phyloP scores from a whole-genome alignment of 2,113 vertebrate species.

The Chrysemys picta region DNA sequence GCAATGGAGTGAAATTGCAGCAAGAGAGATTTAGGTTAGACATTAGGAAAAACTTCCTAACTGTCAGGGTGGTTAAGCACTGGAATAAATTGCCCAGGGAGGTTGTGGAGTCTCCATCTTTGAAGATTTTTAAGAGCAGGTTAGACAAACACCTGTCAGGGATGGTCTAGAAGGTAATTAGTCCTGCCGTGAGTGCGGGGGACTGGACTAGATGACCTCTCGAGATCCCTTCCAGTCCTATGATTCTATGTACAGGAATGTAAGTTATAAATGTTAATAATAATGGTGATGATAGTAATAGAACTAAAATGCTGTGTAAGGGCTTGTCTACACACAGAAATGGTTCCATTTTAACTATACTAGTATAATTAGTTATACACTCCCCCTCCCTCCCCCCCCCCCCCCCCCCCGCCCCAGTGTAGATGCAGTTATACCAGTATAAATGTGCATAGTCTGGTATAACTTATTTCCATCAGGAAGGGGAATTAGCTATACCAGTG shows the following conservation, averaged over 20 bases:
- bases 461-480: not conserved
- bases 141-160: too few species aligned
- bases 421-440: not conserved
- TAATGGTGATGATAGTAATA: not conserved
- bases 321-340: not conserved
- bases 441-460: not conserved
- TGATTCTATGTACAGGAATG: not conserved
- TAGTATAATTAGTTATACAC: not conserved
- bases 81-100: too few species aligned
- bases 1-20: too few species aligned
- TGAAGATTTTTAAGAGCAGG: too few species aligned
- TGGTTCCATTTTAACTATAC: not conserved
- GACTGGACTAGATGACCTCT: too few species aligned
- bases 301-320: not conserved
- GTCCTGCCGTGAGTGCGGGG: too few species aligned
- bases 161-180: too few species aligned
- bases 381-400: not conserved
- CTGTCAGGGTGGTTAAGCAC: too few species aligned
- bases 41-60: too few species aligned
- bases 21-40: too few species aligned
- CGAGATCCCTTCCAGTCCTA: too few species aligned
- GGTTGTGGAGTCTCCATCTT: too few species aligned
- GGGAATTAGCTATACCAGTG: not conserved
- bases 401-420: not conserved
- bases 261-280: not conserved